Evolutionary conservation across 2,888 invertebrate species (phyloP), one percentile per base, ranked within the genome.

Genomic region (Eurois occulta): DNA sequence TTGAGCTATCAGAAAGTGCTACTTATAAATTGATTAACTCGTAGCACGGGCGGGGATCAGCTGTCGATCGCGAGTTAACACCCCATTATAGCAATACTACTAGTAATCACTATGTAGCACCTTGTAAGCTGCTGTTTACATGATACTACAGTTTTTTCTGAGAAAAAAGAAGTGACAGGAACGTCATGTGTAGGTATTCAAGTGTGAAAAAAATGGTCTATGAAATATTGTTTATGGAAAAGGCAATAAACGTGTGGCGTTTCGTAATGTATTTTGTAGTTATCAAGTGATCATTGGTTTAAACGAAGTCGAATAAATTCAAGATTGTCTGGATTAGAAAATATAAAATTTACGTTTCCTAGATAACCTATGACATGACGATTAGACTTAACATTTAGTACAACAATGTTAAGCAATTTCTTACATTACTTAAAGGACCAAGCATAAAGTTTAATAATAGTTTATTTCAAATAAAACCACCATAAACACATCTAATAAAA

Each of bases 1-100:
- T 86, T 48, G 43, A 58, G 41, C 64, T 41, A 66, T 79, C 80
- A 60, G 72, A 75, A 74, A 80, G 70, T 77, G 70, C 72, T 70
- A 77, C 75, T 84, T 87, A 87, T 81, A 85, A 85, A 85, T 85
- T 81, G 87, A 85, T 85, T 85, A 77, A 65, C 70, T 85, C 52
- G 85, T 85, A 70, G 48, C 48, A 77, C 78, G 78, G 55, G 58
- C 48, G 71, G 87, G 93, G 88, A 94, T 92, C 95, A 96, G 95
- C 93, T 96, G 96, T 85, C 88, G 88, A 91, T 90, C 84, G 92
- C 91, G 92, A 91, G 93, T 95, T 94, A 93, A 92, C 95, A 93
- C 92, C 88, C 93, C 88, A 92, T 94, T 94, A 94, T 90, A 89
- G 90, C 84, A 87, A 86, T 91, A 91, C 87, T 89, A 84, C 83